phyloP scores from a whole-genome alignment of 1,140 invertebrate genomes.

The Philopotamus ludificatus region DNA sequence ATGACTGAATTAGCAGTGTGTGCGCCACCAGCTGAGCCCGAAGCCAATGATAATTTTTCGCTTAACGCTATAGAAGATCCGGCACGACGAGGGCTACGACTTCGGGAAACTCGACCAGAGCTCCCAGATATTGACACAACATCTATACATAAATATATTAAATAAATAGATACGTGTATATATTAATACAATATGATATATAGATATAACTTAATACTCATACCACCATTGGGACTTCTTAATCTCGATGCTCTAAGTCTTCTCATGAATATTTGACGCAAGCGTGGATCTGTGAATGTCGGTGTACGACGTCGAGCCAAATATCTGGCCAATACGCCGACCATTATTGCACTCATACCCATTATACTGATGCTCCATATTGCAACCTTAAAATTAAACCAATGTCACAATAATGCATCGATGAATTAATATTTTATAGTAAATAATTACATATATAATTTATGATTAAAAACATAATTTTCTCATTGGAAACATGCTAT shows the following conservation, averaged over 20 bases:
- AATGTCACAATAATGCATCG: no score
- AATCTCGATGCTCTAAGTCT: slow-evolving; percentile 55
- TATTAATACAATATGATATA: neutral
- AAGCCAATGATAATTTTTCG: slow-evolving; percentile 62
- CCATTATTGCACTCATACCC: slow-evolving; percentile 58
- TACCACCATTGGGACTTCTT: slow-evolving; percentile 65
- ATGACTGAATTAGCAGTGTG: slow-evolving; percentile 31
- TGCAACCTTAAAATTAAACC: slow-evolving; percentile 48
- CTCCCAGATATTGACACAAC: slow-evolving; percentile 59
- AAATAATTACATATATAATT: no score
- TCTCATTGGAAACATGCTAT: no score
- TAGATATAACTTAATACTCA: slow-evolving; percentile 24
- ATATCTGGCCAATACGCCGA: slow-evolving; percentile 63
- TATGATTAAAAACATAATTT: no score
- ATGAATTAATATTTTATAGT: no score
- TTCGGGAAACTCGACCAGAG: slow-evolving; percentile 55
- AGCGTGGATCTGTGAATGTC: slow-evolving; percentile 52
- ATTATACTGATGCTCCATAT: slow-evolving; percentile 56
- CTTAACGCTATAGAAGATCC: slow-evolving; percentile 57
- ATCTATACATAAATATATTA: slow-evolving; percentile 44
- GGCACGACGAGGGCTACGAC: slow-evolving; percentile 46
- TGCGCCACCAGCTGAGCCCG: slow-evolving; percentile 59
- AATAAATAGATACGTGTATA: neutral
- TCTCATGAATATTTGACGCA: slow-evolving; percentile 56
- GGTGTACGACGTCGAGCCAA: slow-evolving; percentile 59